These are phyloP conservation scores for Dugesia japonica DNA, from an alignment of 2,888 invertebrate genomes.

Conservation along the genomic window DNA sequence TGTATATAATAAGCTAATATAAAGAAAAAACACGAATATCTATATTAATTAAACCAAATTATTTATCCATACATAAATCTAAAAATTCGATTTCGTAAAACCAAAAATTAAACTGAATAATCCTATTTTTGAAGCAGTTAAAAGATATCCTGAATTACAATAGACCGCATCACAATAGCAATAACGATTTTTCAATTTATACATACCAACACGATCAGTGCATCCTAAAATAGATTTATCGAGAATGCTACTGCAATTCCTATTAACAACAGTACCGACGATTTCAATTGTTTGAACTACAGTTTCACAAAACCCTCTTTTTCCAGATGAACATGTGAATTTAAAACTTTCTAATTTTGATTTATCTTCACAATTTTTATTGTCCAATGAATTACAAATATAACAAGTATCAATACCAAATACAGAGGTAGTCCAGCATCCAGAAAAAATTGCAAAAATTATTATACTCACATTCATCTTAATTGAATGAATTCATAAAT, in stretches of 20 bases:
- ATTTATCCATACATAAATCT: no score
- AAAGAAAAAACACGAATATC: no score
- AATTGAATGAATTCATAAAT: no score
- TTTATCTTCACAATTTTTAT: neutral
- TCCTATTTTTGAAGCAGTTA: neutral
- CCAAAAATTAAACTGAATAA: neutral
- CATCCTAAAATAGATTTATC: neutral
- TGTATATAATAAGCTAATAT: no score
- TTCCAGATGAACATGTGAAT: neutral
- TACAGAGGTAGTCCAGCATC: no score
- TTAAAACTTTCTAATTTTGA: neutral
- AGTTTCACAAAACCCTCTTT: neutral
- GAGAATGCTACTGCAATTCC: neutral
- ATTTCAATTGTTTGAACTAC: neutral
- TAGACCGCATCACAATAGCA: neutral
- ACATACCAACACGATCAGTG: neutral
- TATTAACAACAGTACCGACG: neutral
- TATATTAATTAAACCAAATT: no score
- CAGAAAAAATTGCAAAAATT: neutral
- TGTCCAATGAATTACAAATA: neutral
- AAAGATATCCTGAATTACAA: neutral
- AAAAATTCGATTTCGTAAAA: no score
- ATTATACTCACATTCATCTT: neutral
- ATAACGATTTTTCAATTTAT: slow-evolving; percentile 5
- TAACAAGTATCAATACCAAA: neutral